Percentiles rank a stretch among this genome's conserved stretches.
Conservation (phyloP, 2,888 invertebrate species). For the Onthophagus sagittarius region DNA sequence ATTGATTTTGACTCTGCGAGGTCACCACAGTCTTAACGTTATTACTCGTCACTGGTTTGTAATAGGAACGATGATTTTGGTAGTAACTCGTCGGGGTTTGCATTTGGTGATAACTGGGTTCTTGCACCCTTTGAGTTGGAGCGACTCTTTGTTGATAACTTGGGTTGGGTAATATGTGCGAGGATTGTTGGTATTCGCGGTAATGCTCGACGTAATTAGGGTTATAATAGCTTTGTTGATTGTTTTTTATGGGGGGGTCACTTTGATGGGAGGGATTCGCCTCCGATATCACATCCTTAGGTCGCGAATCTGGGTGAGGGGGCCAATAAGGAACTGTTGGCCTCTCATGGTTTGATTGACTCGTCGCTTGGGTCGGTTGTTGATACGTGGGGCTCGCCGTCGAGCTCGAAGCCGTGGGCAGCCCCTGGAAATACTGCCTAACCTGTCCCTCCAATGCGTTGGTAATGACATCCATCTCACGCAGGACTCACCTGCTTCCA, state of each 20-base stretch:
- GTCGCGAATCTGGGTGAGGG: slow-evolving; percentile 26
- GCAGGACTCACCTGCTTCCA: slow-evolving; percentile 35
- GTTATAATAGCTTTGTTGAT: slow-evolving; percentile 21
- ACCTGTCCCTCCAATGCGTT: slow-evolving; percentile 76
- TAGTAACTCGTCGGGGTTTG: slow-evolving; percentile 26
- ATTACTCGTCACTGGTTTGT: slow-evolving; percentile 7
- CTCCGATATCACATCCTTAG: slow-evolving; percentile 28
- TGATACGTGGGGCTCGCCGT: slow-evolving; percentile 36
- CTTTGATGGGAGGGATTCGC: slow-evolving; percentile 34
- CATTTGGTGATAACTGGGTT: slow-evolving; percentile 21
- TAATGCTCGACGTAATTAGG: slow-evolving; percentile 1
- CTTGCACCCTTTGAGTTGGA: slow-evolving; percentile 20
- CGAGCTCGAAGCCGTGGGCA: slow-evolving; percentile 56
- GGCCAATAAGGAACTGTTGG: slow-evolving; percentile 23
- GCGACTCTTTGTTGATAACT: slow-evolving; percentile 30
- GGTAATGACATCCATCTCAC: slow-evolving; percentile 74
- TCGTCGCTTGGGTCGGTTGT: slow-evolving; percentile 33
- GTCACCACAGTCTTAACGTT: slow-evolving; percentile 12
- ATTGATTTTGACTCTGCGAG: not conserved
- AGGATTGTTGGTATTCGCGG: slow-evolving; percentile 27
- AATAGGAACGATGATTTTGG: slow-evolving; percentile 25
- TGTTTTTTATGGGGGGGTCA: slow-evolving; percentile 9
- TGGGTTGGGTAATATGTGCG: slow-evolving; percentile 32
- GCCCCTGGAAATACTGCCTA: slow-evolving; percentile 78
- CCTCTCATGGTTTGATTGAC: slow-evolving; percentile 28